A percentile compares a stretch with the other conserved stretches of the same genome.
These are phyloP conservation scores for Lucifuga dentata DNA, from an alignment of 2,113 vertebrate species.

Conservation along the genomic window DNA sequence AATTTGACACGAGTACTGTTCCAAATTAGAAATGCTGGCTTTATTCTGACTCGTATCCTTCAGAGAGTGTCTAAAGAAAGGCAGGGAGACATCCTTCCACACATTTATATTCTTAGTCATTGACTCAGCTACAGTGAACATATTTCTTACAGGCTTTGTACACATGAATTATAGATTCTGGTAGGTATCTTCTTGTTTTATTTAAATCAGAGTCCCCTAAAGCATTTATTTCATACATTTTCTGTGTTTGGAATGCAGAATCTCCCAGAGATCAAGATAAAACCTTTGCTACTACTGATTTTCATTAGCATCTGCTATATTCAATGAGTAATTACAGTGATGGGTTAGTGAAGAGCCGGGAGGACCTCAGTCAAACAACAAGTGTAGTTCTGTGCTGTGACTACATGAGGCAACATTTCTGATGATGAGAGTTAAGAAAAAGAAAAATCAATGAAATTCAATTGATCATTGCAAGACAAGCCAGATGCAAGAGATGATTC, in stretches of 20 bases:
- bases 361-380: slow-evolving; percentile 7
- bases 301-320: slow-evolving; percentile 57
- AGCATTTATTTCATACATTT: slow-evolving; percentile 38
- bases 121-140: slow-evolving; percentile 40
- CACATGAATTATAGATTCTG: slow-evolving; percentile 75
- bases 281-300: slow-evolving; percentile 65
- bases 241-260: slow-evolving; percentile 53
- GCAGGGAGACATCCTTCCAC: slow-evolving; percentile 32
- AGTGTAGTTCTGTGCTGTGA: neutral
- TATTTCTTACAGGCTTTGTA: slow-evolving; percentile 56
- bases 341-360: neutral
- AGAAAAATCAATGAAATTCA: neutral
- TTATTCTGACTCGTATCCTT: no score
- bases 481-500: neutral
- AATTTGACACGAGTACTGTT: no score
- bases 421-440: neutral
- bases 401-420: neutral
- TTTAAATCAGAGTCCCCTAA: slow-evolving; percentile 73
- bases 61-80: slow-evolving; percentile 1
- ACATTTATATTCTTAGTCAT: slow-evolving; percentile 48
- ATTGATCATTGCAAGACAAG: neutral
- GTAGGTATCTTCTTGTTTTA: slow-evolving; percentile 65
- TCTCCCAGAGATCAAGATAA: slow-evolving; percentile 52
- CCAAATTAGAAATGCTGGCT: no score
- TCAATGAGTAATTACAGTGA: slow-evolving; percentile 36